Base-by-base conservation (phyloP, 1,140 invertebrate genomes). In the Pygmarrhopalites habei region DNA sequence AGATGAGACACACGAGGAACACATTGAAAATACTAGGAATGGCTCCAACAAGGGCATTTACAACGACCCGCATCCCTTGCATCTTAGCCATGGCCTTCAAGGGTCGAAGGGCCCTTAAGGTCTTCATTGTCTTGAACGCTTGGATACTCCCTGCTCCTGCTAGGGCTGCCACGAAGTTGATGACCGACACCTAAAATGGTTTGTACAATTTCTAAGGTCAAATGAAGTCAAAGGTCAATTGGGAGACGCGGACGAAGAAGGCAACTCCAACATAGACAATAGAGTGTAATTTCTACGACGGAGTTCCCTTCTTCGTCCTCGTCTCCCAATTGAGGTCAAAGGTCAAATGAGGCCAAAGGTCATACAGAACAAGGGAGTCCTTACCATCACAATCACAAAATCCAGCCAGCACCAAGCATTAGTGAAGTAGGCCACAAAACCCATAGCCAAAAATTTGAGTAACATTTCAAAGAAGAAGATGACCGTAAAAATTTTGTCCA, bases 401-500 rank as follows among this genome's bases (percentile, higher is more conserved):
- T 98, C 95, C 67, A 98, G 85, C 94, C 94, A 97, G 80, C 94
- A 98, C 94, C 94, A 98, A 35, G 93, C 94, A 75, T 98, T 97
- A 26, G 92, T 95, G 77, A 98, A 98, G 79, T 98, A 98, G 76
- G 92, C 92, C 74, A 88, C 87, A 76, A 95, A 96, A 68, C 95
- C 95, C 72, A 97, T 86, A 59, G 95, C 95, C 72, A 96, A 81
- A 92, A 92, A 97, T 79, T 98, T 98, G 75, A 98, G 89, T 78
- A 97, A 87, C 95, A 98, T 98, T 81, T 98, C 95, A 71, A 95
- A 80, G 79, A 96, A 93, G 82, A 98, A 98, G 76, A 98, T 93
- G 59, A 95, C 90, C 52, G 94, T 98, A 80, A 98, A 98, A 77
- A 95, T 93, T 76, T 91, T 85, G 80, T 98, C 95, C 89, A 97